Conservation (phyloP, 2,888 invertebrate species). For the Pterostichus niger region DNA sequence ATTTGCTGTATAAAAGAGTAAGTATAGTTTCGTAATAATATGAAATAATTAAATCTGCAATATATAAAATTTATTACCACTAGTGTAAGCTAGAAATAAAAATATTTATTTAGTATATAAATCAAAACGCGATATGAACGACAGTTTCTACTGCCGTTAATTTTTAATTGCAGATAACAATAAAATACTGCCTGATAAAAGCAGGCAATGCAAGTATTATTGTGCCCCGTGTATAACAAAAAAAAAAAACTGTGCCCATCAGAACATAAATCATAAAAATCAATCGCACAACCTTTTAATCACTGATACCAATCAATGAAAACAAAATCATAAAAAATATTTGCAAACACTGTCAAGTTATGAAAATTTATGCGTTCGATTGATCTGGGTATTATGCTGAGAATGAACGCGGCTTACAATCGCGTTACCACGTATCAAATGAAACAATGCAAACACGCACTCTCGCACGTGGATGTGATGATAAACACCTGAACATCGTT, state of each 20-base stretch:
- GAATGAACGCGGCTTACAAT: constrained; percentile 20
- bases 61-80: too few relatives aligned
- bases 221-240: neutral
- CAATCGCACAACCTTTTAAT: constrained; percentile 31
- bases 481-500: neutral
- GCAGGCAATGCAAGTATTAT: neutral
- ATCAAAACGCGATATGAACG: neutral
- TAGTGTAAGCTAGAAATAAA: too few relatives aligned
- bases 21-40: too few relatives aligned
- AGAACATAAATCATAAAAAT: constrained; percentile 32
- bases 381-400: constrained; percentile 46
- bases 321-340: constrained; percentile 50
- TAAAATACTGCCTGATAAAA: too few relatives aligned
- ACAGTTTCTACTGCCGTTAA: neutral
- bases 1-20: too few relatives aligned
- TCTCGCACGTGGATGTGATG: neutral
- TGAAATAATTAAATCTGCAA: too few relatives aligned
- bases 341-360: constrained; percentile 47
- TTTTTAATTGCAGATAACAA: neutral
- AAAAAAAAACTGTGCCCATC: neutral
- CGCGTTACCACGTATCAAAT: constrained; percentile 26
- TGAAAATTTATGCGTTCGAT: constrained; percentile 46
- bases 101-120: too few relatives aligned
- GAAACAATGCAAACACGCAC: constrained; percentile 26
- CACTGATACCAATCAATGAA: constrained; percentile 19